A percentile compares a stretch with the other conserved stretches of the same genome.
These are phyloP conservation scores for Setipinna tenuifilis DNA, from an alignment of 2,797 vertebrate genomes.

Conservation along the genomic window DNA sequence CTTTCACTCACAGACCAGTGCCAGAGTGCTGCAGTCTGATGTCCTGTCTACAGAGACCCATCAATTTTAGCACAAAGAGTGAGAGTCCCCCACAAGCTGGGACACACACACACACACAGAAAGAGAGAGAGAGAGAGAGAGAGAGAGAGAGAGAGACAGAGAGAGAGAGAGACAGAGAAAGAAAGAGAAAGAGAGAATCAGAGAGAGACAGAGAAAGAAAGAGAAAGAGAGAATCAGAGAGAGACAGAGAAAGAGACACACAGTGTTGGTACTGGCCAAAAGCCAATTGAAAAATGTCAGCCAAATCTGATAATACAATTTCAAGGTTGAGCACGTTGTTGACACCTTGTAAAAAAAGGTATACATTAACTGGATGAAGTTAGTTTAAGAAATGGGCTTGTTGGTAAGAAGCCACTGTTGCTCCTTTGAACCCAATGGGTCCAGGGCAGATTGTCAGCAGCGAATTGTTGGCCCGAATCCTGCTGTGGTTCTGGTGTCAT, in stretches of 20 bases:
- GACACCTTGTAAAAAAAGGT: not conserved
- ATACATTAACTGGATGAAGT: not conserved
- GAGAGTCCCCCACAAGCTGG: not conserved
- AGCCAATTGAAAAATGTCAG: not conserved
- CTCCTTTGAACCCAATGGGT: not conserved
- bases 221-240: not conserved
- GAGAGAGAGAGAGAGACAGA: not conserved
- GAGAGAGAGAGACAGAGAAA: not conserved
- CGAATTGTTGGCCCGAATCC: not conserved
- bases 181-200: not conserved
- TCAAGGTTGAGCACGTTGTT: not conserved
- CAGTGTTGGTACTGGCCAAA: not conserved
- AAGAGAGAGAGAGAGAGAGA: not conserved
- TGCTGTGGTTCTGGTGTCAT: not conserved
- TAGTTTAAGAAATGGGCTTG: not conserved
- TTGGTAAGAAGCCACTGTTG: not conserved
- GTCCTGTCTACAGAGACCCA: not conserved
- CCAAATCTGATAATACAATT: slow-evolving; percentile 8
- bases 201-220: not conserved
- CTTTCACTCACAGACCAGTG: slow-evolving; percentile 26
- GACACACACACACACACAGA: not conserved
- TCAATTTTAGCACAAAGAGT: not conserved
- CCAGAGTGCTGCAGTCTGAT: not conserved
- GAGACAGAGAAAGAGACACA: not conserved
- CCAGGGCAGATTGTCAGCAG: not conserved